phyloP scores from a whole-genome alignment of 2,113 vertebrate species.

The Trochalopteron elliotii region DNA sequence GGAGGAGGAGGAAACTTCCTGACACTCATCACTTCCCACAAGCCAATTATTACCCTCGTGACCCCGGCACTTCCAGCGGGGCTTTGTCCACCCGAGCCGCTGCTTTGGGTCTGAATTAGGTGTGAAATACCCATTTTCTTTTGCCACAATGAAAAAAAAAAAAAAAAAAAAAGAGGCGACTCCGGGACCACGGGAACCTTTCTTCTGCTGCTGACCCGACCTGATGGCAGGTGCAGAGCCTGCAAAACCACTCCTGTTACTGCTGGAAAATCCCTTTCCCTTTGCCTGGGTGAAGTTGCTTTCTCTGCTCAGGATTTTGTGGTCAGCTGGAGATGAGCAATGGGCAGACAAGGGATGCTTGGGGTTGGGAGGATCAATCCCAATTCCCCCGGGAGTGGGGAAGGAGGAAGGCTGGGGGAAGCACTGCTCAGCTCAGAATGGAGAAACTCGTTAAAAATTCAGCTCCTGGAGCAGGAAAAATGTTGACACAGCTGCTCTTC shows the following conservation, averaged over 20 bases:
- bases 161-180: not conserved
- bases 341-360: not conserved
- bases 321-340: not conserved
- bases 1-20: not conserved
- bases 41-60: not conserved
- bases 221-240: not conserved
- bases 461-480: not conserved
- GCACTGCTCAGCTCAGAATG: rapidly evolving
- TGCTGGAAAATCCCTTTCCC: not conserved
- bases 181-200: not conserved
- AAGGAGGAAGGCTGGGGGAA: not conserved
- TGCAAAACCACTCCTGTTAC: not conserved
- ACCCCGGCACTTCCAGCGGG: not conserved
- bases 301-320: not conserved
- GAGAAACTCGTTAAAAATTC: not conserved
- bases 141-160: not conserved
- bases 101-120: not conserved
- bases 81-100: not conserved
- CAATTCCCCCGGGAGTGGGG: not conserved
- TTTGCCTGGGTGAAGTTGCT: not conserved
- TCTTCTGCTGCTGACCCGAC: not conserved
- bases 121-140: not conserved
- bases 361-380: not conserved
- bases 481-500: not conserved
- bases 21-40: not conserved